Conservation (phyloP, 2,888 invertebrate genomes). For the Himalopsyche tibetana region DNA sequence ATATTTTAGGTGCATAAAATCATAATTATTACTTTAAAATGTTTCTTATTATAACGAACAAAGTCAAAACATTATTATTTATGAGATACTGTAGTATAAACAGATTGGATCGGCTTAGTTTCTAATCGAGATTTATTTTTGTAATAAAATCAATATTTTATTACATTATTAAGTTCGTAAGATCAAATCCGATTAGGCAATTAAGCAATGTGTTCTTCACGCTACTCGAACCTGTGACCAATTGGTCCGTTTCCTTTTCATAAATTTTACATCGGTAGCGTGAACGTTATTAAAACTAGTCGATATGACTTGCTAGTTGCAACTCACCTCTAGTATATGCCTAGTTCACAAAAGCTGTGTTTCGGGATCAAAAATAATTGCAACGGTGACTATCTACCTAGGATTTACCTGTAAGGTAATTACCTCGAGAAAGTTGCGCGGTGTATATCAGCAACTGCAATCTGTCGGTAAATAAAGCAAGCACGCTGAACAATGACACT, state of each 20-base stretch:
- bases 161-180: too few species aligned
- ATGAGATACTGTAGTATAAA: too few species aligned
- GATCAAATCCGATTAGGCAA: too few species aligned
- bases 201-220: too few species aligned
- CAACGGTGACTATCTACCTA: conserved; percentile 24
- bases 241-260: neutral
- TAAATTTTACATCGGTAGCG: conserved; percentile 20
- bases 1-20: too few species aligned
- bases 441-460: conserved; percentile 16
- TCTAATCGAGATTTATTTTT: too few species aligned
- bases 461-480: neutral
- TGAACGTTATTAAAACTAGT: neutral
- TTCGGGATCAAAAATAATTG: conserved; percentile 61
- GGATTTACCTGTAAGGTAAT: conserved; percentile 35
- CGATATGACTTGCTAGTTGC: neutral
- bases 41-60: too few species aligned
- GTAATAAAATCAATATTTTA: too few species aligned
- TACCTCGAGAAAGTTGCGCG: conserved; percentile 41
- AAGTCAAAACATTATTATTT: too few species aligned
- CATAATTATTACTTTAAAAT: too few species aligned
- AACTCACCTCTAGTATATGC: conserved; percentile 14
- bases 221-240: too few species aligned
- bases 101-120: too few species aligned
- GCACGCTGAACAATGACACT: neutral
- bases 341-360: conserved; percentile 45